Evolutionary conservation across 2,113 vertebrate genomes (phyloP).

Genomic region (Porphyrio hochstetteri): DNA sequence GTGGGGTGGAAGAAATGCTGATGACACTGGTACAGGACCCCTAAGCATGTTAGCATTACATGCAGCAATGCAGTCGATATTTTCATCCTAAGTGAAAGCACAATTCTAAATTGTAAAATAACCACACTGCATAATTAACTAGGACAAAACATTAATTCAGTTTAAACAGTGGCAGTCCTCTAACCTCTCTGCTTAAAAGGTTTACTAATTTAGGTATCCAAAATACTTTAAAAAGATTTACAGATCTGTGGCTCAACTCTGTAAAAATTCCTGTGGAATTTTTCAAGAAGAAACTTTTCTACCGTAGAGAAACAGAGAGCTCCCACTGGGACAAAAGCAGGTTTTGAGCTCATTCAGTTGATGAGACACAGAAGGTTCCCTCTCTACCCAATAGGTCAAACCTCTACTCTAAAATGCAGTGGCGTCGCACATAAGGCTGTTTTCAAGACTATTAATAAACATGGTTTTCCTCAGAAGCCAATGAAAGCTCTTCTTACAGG

Average conservation of each 20-base stretch:
- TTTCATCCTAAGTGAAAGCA: neutral
- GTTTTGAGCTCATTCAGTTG: neutral
- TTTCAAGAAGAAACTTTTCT: neutral
- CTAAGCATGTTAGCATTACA: neutral
- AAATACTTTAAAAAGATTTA: neutral
- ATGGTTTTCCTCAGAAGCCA: neutral
- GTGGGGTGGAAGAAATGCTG: no score
- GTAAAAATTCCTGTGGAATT: neutral
- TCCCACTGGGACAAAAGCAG: neutral
- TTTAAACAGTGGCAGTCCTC: neutral
- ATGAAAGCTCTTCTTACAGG: neutral
- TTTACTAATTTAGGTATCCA: neutral
- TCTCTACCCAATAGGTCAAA: neutral
- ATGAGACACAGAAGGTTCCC: neutral
- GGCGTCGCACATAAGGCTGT: neutral
- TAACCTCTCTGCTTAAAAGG: neutral
- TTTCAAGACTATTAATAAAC: neutral
- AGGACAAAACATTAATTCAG: neutral
- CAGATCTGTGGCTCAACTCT: neutral
- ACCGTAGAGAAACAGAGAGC: neutral
- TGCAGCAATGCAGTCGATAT: neutral
- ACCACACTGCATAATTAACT: neutral
- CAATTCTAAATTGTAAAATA: neutral
- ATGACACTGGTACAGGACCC: no score
- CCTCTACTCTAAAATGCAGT: neutral